Percentiles rank a stretch among this genome's conserved stretches.
Conservation (phyloP, 2,113 vertebrate genomes). For the Diadophis punctatus region DNA sequence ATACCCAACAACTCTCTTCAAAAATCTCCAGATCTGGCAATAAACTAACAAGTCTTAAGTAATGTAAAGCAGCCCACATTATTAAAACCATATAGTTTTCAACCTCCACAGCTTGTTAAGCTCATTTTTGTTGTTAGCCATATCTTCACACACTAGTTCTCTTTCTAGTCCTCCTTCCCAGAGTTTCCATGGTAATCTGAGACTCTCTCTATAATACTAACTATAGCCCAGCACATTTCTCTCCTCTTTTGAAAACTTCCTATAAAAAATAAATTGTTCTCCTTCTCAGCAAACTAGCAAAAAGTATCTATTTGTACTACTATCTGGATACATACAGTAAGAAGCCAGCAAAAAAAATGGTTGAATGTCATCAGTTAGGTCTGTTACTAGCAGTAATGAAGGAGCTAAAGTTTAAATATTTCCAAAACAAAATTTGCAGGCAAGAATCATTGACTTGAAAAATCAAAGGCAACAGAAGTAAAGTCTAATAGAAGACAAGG, state of each 20-base stretch:
- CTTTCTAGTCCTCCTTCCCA: not conserved
- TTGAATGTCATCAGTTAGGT: not conserved
- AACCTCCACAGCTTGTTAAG: not conserved
- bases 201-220: not conserved
- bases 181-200: not conserved
- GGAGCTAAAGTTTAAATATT: not conserved
- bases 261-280: not conserved
- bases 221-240: not conserved
- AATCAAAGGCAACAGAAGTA: not conserved
- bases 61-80: not conserved
- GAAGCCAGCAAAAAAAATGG: not conserved
- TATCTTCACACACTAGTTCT: not conserved
- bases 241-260: not conserved
- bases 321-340: not conserved
- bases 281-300: not conserved
- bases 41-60: not conserved
- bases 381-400: not conserved
- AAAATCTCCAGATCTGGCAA: not conserved
- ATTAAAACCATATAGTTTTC: not conserved
- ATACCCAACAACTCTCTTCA: not conserved
- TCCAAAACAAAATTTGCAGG: not conserved
- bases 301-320: not conserved
- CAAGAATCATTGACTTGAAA: not conserved
- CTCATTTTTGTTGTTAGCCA: not conserved
- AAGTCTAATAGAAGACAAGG: not conserved